Evolutionary conservation across 1,140 invertebrate genomes (phyloP).

Genomic region (Arctopsyche grandis): DNA sequence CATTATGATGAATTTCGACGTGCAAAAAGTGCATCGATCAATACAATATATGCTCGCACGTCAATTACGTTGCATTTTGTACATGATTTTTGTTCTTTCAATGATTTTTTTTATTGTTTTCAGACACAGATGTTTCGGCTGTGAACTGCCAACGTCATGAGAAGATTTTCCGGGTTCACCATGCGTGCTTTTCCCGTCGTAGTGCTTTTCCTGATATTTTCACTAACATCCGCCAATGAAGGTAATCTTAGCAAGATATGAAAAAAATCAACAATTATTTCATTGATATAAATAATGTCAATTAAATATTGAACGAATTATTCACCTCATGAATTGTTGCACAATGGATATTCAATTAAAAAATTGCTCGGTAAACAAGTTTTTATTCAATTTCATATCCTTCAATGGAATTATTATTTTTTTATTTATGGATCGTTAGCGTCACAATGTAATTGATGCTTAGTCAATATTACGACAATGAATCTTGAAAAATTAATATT

Average conservation of each 20-base stretch:
- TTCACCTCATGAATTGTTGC: not conserved
- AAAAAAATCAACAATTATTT: not conserved
- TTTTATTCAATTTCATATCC: not conserved
- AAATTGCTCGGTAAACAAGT: not conserved
- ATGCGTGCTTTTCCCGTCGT: not conserved
- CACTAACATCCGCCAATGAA: not conserved
- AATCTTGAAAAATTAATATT: too few relatives aligned
- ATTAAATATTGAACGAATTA: not conserved
- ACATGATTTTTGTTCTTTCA: not conserved
- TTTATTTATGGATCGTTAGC: not conserved
- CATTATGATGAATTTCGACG: not conserved
- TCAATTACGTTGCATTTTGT: not conserved
- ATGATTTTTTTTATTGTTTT: not conserved
- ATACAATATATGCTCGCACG: not conserved
- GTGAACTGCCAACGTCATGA: not conserved
- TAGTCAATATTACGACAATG: not conserved
- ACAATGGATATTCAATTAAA: not conserved
- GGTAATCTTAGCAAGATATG: not conserved
- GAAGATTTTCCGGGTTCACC: not conserved
- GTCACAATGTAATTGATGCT: not conserved
- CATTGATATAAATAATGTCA: not conserved
- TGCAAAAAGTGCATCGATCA: not conserved
- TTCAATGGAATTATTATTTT: conserved; percentile 1
- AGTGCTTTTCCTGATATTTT: not conserved
- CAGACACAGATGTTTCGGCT: not conserved